phyloP scores from a whole-genome alignment of 2,113 vertebrate genomes.

The Dromiciops gliroides region DNA sequence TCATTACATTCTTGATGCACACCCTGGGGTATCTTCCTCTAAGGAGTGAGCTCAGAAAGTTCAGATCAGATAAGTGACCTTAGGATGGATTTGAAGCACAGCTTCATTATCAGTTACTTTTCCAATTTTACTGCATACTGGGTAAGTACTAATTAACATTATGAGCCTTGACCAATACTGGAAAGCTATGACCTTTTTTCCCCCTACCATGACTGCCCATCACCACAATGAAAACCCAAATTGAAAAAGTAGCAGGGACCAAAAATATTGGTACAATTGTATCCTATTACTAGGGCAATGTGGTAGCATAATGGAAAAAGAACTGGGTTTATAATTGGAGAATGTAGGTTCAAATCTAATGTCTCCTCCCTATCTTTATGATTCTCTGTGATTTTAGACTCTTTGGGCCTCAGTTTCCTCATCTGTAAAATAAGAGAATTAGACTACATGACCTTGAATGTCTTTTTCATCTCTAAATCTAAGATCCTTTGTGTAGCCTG shows the following conservation, averaged over 20 bases:
- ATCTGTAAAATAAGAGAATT: neutral
- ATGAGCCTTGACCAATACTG: neutral
- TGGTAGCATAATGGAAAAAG: neutral
- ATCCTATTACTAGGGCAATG: neutral
- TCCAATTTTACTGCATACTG: neutral
- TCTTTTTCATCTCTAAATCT: neutral
- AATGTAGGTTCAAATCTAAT: neutral
- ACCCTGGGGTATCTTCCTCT: neutral
- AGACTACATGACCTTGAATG: neutral
- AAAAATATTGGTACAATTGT: neutral
- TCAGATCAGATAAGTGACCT: neutral
- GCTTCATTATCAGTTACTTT: neutral
- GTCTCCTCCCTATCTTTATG: neutral
- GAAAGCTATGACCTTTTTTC: neutral
- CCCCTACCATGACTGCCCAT: neutral
- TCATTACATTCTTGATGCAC: neutral
- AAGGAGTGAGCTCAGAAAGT: neutral
- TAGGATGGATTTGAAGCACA: neutral
- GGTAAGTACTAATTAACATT: neutral
- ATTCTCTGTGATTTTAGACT: too few species aligned
- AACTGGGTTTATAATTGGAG: neutral
- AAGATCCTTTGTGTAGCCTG: neutral
- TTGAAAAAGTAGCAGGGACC: neutral
- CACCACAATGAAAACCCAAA: neutral
- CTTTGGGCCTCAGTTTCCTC: neutral